phyloP scores from a whole-genome alignment of 2,113 vertebrate genomes.

The Clarias magur region DNA sequence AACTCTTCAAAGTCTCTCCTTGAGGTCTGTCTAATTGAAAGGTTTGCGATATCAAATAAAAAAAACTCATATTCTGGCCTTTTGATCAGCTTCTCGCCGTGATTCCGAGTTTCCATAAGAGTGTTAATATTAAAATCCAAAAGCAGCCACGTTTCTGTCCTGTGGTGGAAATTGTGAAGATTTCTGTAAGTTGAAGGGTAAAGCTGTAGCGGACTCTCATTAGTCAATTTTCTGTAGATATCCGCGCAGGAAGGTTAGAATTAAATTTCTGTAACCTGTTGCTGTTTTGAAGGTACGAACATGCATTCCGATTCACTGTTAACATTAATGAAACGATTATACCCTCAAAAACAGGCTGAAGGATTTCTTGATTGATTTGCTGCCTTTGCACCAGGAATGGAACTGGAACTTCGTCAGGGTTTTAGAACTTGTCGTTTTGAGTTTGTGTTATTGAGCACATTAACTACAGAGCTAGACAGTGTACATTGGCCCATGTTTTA shows the following conservation, averaged over 20 bases:
- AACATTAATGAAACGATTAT: neutral
- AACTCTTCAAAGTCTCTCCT: constrained; percentile 56
- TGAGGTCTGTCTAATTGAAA: constrained; percentile 30
- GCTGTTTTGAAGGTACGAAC: no score
- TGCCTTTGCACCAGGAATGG: neutral
- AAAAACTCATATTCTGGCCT: neutral
- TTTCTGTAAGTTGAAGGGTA: neutral
- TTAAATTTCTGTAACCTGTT: neutral
- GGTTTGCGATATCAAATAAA: constrained; percentile 17
- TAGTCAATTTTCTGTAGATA: neutral
- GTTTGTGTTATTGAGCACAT: neutral
- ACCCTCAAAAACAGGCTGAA: neutral
- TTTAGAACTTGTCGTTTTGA: neutral
- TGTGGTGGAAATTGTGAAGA: neutral
- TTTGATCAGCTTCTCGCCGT: neutral
- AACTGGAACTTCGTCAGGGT: neutral
- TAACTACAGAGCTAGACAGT: neutral
- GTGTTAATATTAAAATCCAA: neutral
- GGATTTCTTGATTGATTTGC: neutral
- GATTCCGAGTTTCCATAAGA: neutral
- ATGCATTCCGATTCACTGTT: neutral
- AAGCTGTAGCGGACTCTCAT: neutral
- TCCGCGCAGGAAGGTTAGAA: neutral
- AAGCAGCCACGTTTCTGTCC: neutral
- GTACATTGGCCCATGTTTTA: neutral